Conservation (phyloP, 2,797 vertebrate genomes). For the Rhinoraja longicauda region DNA sequence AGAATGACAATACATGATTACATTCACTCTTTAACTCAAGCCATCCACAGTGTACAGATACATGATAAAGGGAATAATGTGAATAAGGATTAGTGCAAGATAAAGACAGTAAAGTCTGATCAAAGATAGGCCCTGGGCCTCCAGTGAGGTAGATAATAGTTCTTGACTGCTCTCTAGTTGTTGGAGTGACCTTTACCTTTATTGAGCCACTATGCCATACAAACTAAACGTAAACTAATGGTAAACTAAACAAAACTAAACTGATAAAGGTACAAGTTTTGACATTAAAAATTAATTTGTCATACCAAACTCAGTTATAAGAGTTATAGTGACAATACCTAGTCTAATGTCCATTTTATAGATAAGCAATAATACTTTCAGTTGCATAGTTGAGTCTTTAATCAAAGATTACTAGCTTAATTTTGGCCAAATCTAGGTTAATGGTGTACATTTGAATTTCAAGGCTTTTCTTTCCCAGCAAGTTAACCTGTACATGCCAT, state of each 20-base stretch:
- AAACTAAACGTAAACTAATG: not conserved
- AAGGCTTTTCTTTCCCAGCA: not conserved
- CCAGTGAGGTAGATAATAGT: too few relatives aligned
- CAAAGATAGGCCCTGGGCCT: too few relatives aligned
- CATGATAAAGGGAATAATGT: too few relatives aligned
- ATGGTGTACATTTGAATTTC: not conserved
- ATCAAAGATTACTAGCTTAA: not conserved
- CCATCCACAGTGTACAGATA: too few relatives aligned
- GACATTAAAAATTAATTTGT: not conserved
- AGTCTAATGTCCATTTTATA: not conserved
- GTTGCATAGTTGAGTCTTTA: not conserved
- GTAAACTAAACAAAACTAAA: not conserved
- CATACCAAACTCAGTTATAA: not conserved
- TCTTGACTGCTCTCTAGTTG: not conserved
- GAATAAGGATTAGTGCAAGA: too few relatives aligned
- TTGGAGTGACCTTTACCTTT: not conserved
- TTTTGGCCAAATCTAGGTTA: not conserved
- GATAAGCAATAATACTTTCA: not conserved
- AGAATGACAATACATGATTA: too few relatives aligned
- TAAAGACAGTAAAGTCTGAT: too few relatives aligned
- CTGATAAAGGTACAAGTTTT: not conserved
- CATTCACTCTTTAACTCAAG: too few relatives aligned
- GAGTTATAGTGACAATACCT: not conserved
- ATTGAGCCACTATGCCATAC: not conserved
- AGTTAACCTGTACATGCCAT: not conserved